phyloP scores from a whole-genome alignment of 1,140 invertebrate species.

The Ceratosolen solmsi region DNA sequence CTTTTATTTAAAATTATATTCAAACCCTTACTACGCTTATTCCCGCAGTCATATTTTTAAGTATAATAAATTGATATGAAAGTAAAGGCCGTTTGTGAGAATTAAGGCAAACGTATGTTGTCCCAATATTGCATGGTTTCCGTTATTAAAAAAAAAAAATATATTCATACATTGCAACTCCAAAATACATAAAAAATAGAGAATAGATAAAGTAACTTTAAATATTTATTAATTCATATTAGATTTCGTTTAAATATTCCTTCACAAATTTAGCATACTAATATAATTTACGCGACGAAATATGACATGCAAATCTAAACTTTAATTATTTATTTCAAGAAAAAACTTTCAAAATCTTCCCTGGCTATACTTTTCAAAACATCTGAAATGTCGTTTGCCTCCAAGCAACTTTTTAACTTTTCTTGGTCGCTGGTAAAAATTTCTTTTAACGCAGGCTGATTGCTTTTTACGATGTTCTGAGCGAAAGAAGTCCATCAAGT shows the following conservation, averaged over 20 bases:
- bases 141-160: neutral
- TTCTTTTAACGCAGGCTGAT: conserved; percentile 12
- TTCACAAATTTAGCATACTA: conserved; percentile 25
- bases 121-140: too few relatives aligned
- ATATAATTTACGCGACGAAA: neutral
- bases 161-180: neutral
- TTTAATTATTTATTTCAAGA: neutral
- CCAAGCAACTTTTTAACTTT: neutral
- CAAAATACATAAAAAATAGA: neutral
- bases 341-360: neutral
- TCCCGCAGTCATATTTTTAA: neutral
- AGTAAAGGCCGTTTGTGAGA: too few relatives aligned
- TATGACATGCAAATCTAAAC: neutral
- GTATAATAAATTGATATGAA: too few relatives aligned
- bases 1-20: neutral
- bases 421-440: neutral
- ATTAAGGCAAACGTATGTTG: too few relatives aligned
- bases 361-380: neutral
- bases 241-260: conserved; percentile 9
- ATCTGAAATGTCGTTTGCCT: neutral
- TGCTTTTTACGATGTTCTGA: conserved; percentile 20
- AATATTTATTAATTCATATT: neutral
- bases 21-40: neutral
- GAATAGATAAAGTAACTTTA: neutral
- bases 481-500: neutral